Conservation (phyloP, 92 coral and sea anemone species). For the Epizoanthus scotinus region DNA sequence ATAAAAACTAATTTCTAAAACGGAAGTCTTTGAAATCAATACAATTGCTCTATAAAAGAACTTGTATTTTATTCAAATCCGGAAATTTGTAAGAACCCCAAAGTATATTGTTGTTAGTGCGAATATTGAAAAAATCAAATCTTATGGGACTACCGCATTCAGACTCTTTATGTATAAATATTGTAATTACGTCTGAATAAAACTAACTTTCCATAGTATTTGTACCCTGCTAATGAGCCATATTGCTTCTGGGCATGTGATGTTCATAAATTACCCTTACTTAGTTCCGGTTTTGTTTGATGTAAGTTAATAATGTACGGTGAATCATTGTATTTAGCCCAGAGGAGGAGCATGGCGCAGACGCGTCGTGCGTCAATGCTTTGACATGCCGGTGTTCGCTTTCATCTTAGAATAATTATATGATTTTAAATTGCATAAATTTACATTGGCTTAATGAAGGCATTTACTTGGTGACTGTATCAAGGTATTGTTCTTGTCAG, state of each 20-base stretch:
- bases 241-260: neutral
- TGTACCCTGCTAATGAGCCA: neutral
- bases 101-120: neutral
- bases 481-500: neutral
- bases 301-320: neutral
- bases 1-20: neutral
- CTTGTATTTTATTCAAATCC: neutral
- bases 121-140: too few species aligned
- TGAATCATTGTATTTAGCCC: neutral
- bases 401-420: neutral
- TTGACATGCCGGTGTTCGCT: neutral
- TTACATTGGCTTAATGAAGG: neutral
- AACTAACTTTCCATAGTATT: neutral
- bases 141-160: too few species aligned
- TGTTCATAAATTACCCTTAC: conserved; percentile 3
- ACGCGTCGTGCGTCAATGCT: neutral
- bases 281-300: neutral
- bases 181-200: neutral
- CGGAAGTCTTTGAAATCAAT: conserved; percentile 21
- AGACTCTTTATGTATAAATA: neutral
- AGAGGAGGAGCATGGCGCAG: neutral
- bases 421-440: neutral
- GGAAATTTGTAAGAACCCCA: neutral
- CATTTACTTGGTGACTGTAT: neutral
- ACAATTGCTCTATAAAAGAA: neutral